Base-by-base conservation (phyloP, 2,113 vertebrate genomes). In the Leucopsar rothschildi region DNA sequence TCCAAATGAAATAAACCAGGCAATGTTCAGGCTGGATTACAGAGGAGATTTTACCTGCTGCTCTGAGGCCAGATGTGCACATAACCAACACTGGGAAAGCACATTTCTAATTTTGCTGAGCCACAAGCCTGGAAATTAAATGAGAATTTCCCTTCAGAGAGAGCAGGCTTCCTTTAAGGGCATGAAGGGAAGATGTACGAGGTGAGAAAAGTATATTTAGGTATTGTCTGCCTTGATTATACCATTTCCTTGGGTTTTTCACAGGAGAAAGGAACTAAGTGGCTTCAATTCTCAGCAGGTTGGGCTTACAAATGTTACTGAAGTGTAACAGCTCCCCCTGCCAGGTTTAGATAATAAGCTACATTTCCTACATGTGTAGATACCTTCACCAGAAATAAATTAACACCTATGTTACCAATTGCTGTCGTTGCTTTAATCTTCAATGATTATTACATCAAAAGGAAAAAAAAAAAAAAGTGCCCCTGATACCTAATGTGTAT, bases 311-410 rank as follows among this genome's bases (percentile, higher is more conserved):
- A 73, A 83, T 42, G 57, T 70, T 95, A 88, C 86, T 60, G 88
- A 91, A 97, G 97, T 83, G 93, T 96, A 96, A 96, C 68, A 96
- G 96, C 97, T 97, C 97, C 97, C 96, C 95, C 97, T 97, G 93
- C 72, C 96, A 96, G 95, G 90, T 95, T 97, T 91, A 40, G 86
- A 72, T 94, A 77, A 86, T 68, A 94, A 96, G 84, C 57, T 95
- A 42, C 92, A 73, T 90, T 95, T 88, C n/a, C 52, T 69, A 70
- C 29, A 17, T 4, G 1, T 80, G 33, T 23, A 23, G 27, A 20
- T 17, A 21, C 44, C 40, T 35, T 84, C 64, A 40, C 49, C 55
- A 55, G 64, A 86, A 89, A 71, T 39, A 78, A 73, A 85, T 45
- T 69, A 82, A 79, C 61, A 50, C 50, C 57, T 78, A 8, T 20